Evolutionary conservation across 2,113 vertebrate genomes (phyloP), one percentile per base, ranked within the genome.

Genomic region (Cheilinus undulatus): DNA sequence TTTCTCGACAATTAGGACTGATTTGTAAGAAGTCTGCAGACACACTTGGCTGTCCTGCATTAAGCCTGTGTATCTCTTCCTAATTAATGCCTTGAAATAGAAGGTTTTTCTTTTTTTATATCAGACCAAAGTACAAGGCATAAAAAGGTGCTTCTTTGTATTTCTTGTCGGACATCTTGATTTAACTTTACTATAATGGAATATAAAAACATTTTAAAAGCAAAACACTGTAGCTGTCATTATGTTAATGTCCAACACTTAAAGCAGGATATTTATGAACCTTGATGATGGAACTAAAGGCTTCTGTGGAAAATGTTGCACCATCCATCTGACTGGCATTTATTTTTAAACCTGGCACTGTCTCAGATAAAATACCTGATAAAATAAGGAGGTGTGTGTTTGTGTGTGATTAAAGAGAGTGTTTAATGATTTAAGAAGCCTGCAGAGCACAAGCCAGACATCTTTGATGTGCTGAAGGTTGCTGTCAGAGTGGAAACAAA

Each of bases 351-450:
- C 11, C 22, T 24, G 43, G 36, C 50, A 13, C 28, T 17, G 13
- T n/a, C 48, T 26, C 50, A 32, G 45, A 26, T 76, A 59, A 67
- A 45, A 52, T 34, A 27, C 54, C 23, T 8, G 49, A 63, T 40
- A 65, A 28, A 71, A 36, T 24, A 23, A 26, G 59, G 56, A 52
- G 52, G 43, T 45, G 40, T 65, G 60, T 75, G 43, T 30, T 17
- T 42, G 40, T 42, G 14, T 34, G 72, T 73, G 82, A 84, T 86
- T 75, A 83, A 86, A 83, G 71, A 56, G 63, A 59, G 42, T 49
- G 36, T 76, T 83, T 73, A 82, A 85, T 72, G 71, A 85, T 76
- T 85, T 28, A 70, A 27, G 82, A 85, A 68, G 51, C 70, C 68
- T 59, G 64, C 63, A 12, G 60, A 65, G 62, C 32, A 50, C 14